These are phyloP conservation scores for Acronicta leporina DNA, from an alignment of 2,888 invertebrate genomes.

Conservation along the genomic window DNA sequence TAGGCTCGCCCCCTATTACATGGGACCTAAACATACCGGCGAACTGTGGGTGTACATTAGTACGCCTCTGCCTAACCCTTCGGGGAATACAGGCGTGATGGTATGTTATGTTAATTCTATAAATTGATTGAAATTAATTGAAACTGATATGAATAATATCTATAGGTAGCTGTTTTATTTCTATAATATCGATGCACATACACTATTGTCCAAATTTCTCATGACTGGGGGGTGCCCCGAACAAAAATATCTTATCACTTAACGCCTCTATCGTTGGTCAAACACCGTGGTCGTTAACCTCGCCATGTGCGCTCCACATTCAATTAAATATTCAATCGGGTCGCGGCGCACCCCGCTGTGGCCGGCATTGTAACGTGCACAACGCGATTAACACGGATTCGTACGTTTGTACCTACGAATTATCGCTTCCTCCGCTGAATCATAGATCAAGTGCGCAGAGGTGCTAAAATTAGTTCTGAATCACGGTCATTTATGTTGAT, in stretches of 20 bases:
- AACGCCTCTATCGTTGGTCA: constrained; percentile 51
- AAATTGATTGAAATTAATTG: too few relatives aligned
- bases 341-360: constrained; percentile 65
- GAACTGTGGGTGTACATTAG: too few relatives aligned
- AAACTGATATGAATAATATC: too few relatives aligned
- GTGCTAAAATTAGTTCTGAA: constrained; percentile 53
- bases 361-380: constrained; percentile 65
- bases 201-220: neutral
- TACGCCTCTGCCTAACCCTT: too few relatives aligned
- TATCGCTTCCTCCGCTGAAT: constrained; percentile 50
- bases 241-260: constrained; percentile 56
- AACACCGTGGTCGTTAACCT: constrained; percentile 64
- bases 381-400: constrained; percentile 71
- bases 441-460: constrained; percentile 60
- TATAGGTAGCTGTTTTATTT: too few relatives aligned
- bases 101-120: too few relatives aligned
- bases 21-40: too few relatives aligned
- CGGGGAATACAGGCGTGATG: too few relatives aligned
- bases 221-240: neutral
- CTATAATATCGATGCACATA: too few relatives aligned
- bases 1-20: too few relatives aligned
- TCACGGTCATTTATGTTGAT: constrained; percentile 25
- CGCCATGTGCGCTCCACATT: constrained; percentile 72
- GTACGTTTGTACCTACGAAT: constrained; percentile 55
- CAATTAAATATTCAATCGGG: constrained; percentile 84